phyloP scores from a whole-genome alignment of 2,113 vertebrate genomes.

The Boleophthalmus pectinirostris region DNA sequence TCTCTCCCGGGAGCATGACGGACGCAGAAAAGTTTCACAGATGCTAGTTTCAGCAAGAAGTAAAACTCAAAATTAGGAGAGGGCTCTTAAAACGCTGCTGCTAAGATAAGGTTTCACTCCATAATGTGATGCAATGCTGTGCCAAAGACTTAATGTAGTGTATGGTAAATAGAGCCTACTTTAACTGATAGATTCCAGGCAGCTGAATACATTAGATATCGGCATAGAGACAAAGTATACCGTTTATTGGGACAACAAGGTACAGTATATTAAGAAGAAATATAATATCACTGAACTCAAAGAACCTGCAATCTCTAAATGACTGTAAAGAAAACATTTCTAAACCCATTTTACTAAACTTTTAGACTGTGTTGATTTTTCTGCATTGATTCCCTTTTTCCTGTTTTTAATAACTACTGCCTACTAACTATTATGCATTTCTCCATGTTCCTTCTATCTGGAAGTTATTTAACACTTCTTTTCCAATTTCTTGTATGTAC shows the following conservation, averaged over 20 bases:
- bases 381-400: background rate
- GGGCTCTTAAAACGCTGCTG: constrained; percentile 22
- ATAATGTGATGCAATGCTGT: constrained; percentile 18
- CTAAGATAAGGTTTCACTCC: constrained; percentile 13
- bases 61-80: constrained; percentile 26
- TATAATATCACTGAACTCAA: background rate
- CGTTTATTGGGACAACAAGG: background rate
- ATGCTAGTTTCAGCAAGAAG: constrained; percentile 47
- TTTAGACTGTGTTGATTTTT: no score
- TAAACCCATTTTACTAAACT: no score
- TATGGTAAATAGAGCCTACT: constrained; percentile 4
- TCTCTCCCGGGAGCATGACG: constrained; percentile 48
- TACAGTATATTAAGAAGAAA: background rate
- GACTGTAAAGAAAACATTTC: no score
- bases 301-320: background rate
- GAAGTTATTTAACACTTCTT: no score
- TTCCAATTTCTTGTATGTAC: background rate
- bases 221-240: background rate
- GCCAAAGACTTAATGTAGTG: background rate
- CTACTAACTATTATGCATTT: background rate
- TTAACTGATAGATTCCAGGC: background rate
- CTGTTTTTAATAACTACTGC: background rate
- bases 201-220: background rate
- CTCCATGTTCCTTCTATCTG: no score
- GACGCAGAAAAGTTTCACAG: constrained; percentile 56